phyloP scores from a whole-genome alignment of 2,888 invertebrate species.

The Malachius bipustulatus region DNA sequence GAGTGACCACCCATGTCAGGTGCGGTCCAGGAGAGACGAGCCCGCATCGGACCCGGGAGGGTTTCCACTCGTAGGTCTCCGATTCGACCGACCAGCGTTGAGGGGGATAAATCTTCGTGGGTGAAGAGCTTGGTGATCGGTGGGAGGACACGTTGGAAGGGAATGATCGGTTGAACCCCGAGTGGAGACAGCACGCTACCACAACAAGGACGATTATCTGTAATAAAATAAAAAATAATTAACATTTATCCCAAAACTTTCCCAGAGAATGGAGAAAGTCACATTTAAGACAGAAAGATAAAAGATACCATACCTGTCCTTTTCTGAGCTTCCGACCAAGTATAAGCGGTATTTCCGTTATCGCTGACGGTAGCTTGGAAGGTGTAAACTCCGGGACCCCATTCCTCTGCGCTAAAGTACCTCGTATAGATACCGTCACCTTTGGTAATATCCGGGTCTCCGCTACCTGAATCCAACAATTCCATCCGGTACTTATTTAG shows the following conservation, averaged over 20 bases:
- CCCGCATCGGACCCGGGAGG: constrained; percentile 37
- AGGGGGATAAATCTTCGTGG: constrained; percentile 30
- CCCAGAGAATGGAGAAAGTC: no score
- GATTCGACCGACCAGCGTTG: constrained; percentile 38
- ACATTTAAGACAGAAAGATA: neutral
- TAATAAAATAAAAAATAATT: constrained; percentile 16
- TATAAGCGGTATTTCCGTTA: constrained; percentile 44
- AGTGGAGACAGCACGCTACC: constrained; percentile 40
- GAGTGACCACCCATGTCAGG: constrained; percentile 44
- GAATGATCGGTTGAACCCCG: constrained; percentile 38
- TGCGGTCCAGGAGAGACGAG: constrained; percentile 46
- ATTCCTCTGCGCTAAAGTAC: constrained; percentile 42
- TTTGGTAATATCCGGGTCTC: constrained; percentile 51
- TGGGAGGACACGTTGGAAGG: constrained; percentile 42
- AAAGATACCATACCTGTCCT: constrained; percentile 26
- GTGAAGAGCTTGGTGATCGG: constrained; percentile 38
- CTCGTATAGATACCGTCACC: constrained; percentile 55
- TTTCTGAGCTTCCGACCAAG: constrained; percentile 33
- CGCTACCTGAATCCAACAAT: constrained; percentile 47
- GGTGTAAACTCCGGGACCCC: constrained; percentile 39
- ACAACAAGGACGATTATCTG: constrained; percentile 40
- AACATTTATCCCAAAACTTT: no score
- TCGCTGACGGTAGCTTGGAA: constrained; percentile 41
- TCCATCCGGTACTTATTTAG: constrained; percentile 35
- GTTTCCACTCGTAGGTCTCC: constrained; percentile 43